These are phyloP conservation scores for Otis tarda DNA, from an alignment of 2,113 vertebrate species.

Conservation along the genomic window DNA sequence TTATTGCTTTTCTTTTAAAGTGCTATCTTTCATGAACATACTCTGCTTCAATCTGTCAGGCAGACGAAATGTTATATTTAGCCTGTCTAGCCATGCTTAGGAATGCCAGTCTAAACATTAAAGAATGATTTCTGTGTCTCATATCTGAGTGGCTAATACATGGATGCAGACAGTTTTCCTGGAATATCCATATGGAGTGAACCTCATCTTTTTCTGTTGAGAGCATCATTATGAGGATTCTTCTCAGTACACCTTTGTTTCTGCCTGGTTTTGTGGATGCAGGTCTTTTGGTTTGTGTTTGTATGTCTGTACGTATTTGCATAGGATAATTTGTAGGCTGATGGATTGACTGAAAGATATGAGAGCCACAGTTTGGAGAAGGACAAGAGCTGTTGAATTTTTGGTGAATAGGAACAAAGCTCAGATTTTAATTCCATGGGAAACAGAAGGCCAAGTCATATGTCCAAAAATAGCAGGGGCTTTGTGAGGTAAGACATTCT, in stretches of 20 bases:
- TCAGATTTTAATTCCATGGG: background rate
- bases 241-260: background rate
- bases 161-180: background rate
- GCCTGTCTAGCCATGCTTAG: background rate
- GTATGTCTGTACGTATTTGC: background rate
- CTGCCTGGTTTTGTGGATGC: background rate
- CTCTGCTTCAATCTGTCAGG: background rate
- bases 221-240: background rate
- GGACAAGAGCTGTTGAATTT: background rate
- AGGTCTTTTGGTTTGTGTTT: background rate
- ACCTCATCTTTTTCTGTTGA: background rate
- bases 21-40: background rate
- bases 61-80: background rate
- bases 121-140: background rate
- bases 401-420: background rate
- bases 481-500: background rate
- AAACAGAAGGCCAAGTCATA: background rate
- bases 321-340: background rate
- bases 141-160: background rate
- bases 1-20: background rate
- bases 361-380: background rate
- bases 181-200: background rate
- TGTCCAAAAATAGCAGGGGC: background rate
- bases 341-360: background rate
- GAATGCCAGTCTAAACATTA: constrained; percentile 12